Evolutionary conservation across 2,888 invertebrate species (phyloP), one percentile per base, ranked within the genome.

Genomic region (Agonum fuliginosum): DNA sequence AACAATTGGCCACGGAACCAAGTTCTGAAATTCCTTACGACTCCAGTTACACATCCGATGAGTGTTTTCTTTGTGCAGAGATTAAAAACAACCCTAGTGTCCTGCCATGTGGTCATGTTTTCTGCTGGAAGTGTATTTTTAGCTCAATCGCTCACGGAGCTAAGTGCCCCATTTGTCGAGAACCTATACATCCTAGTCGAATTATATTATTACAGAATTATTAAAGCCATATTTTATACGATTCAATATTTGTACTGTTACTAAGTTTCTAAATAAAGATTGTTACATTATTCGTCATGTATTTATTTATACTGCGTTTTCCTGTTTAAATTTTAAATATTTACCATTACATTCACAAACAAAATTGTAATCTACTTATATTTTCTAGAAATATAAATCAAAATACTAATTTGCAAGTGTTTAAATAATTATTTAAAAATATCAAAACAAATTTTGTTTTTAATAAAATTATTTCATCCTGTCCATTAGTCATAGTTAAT

Each of bases 61-160:
- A 62, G 10, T 74, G 75, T 67, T 48, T 48, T 34, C 20, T 75
- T 12, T 75, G 75, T 37, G 34, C 34, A 20, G 65, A 74, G 14
- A 54, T 65, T 30, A 74, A 65, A 46, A 30, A 1, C 19, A 27
- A 67, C 46, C 67, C 67, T n/a, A 48, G 75, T 51, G 20, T 46
- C 19, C 27, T 75, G 24, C 30, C 75, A 48, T 75, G 75, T 67
- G 67, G 75, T 10, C 75, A 75, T 67, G 37, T 74, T 22, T 74
- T 74, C 62, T 74, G 74, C 27, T 74, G 74, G 74, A 46, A 75
- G 27, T 75, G 65, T 75, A 65, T 62, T 67, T 75, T 75, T 67
- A 75, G 48, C 48, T 24, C 30, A 8, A 67, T 75, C 24, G 12
- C 65, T 34, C 30, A 75, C 27, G 67, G 37, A 22, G 19, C 34